These are phyloP conservation scores for Cerastis leucographa DNA, from an alignment of 2,888 invertebrate genomes.

Conservation along the genomic window DNA sequence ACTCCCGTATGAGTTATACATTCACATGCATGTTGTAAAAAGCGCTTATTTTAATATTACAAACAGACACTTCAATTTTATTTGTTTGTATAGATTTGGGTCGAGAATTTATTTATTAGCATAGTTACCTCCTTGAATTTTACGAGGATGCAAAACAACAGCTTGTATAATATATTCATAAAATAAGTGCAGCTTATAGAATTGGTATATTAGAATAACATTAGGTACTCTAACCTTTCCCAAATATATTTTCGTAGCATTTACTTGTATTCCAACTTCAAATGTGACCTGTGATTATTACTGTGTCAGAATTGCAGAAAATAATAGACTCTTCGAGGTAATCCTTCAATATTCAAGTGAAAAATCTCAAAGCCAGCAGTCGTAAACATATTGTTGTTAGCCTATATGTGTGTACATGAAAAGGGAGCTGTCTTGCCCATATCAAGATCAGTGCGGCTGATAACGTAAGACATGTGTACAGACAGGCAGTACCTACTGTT, in stretches of 20 bases:
- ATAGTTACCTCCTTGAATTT: no score
- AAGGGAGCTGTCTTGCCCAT: constrained; percentile 56
- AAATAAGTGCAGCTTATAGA: no score
- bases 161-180: no score
- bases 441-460: constrained; percentile 50
- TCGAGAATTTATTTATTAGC: no score
- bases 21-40: no score
- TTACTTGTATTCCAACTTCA: not conserved
- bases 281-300: not conserved
- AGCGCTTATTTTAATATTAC: no score
- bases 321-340: not conserved
- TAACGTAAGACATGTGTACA: constrained; percentile 45
- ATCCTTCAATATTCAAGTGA: constrained; percentile 24
- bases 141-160: no score
- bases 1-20: no score
- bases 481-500: constrained; percentile 34
- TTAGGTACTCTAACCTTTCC: not conserved
- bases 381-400: constrained; percentile 24
- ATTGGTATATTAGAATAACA: no score
- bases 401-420: constrained; percentile 14
- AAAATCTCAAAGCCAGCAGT: constrained; percentile 19
- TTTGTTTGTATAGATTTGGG: no score
- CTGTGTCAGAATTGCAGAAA: not conserved
- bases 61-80: no score
- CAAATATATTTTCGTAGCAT: not conserved